Evolutionary conservation across 2,797 vertebrate species (phyloP).

Genomic region (Knipowitschia caucasica): DNA sequence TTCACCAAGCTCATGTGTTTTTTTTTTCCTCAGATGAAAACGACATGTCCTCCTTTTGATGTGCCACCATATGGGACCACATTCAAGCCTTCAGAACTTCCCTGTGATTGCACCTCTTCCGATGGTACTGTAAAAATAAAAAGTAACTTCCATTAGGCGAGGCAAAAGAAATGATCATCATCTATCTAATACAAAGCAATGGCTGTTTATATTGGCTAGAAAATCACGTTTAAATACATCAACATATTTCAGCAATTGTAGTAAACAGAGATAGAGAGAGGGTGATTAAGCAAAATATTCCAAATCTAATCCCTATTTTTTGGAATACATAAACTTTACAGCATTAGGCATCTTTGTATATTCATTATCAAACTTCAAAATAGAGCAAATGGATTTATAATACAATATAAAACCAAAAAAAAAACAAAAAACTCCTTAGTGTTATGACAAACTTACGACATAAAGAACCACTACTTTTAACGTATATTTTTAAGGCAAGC

Average conservation of each 20-base stretch:
- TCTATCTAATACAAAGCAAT: neutral
- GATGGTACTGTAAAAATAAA: conserved; percentile 50
- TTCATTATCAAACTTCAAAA: too few relatives aligned
- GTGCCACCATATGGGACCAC: conserved; percentile 27
- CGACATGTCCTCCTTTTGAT: conserved; percentile 20
- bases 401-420: too few relatives aligned
- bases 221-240: too few relatives aligned
- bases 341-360: too few relatives aligned
- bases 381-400: too few relatives aligned
- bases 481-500: neutral
- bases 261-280: too few relatives aligned
- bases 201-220: neutral
- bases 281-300: too few relatives aligned
- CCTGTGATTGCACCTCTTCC: conserved; percentile 15
- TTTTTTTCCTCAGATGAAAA: conserved; percentile 17
- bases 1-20: conserved; percentile 21
- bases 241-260: too few relatives aligned
- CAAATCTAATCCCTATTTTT: too few relatives aligned
- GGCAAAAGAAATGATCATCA: neutral
- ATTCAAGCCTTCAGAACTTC: conserved; percentile 22
- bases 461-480: neutral
- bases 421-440: neutral
- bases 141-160: conserved; percentile 9
- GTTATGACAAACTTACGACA: neutral
- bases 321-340: too few relatives aligned